These are phyloP conservation scores for Aphyosemion australe DNA, from an alignment of 2,113 vertebrate species.

Conservation along the genomic window DNA sequence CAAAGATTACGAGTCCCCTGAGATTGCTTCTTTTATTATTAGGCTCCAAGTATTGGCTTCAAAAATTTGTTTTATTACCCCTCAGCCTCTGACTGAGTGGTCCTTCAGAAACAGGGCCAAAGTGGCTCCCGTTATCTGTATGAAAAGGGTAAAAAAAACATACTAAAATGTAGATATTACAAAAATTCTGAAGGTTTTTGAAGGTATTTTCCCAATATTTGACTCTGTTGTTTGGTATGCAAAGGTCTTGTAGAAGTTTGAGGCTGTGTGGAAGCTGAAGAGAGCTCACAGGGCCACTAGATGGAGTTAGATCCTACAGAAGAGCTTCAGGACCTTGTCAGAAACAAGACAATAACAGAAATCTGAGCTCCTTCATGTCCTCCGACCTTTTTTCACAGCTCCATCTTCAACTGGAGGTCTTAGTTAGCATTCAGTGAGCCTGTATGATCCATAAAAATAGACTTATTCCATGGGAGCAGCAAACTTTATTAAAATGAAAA, in stretches of 20 bases:
- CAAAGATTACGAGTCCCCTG: conserved; percentile 76
- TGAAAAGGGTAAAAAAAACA: background rate
- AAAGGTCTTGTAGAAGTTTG: conserved; percentile 7
- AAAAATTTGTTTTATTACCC: conserved; percentile 65
- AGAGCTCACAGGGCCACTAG: conserved; percentile 75
- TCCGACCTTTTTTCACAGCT: conserved; percentile 47
- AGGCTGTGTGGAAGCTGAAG: conserved; percentile 48
- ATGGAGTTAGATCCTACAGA: conserved; percentile 82
- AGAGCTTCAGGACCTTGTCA: conserved; percentile 61
- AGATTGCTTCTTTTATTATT: conserved; percentile 74
- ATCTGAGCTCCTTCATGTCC: conserved; percentile 36
- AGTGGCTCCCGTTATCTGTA: background rate
- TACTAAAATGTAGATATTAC: background rate
- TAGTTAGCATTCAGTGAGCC: conserved; percentile 35
- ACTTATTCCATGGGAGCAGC: conserved; percentile 58
- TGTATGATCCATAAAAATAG: conserved; percentile 54
- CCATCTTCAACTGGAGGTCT: conserved; percentile 35
- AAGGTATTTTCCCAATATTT: background rate
- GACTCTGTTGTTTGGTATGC: background rate
- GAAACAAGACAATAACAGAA: conserved; percentile 56
- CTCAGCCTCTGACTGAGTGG: conserved; percentile 39
- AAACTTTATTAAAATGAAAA: conserved; percentile 70
- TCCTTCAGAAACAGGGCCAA: conserved; percentile 28
- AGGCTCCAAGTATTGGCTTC: conserved; percentile 55
- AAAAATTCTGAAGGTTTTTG: background rate